Conservation (phyloP, 2,113 vertebrate genomes). For the Urocynchramus pylzowi region DNA sequence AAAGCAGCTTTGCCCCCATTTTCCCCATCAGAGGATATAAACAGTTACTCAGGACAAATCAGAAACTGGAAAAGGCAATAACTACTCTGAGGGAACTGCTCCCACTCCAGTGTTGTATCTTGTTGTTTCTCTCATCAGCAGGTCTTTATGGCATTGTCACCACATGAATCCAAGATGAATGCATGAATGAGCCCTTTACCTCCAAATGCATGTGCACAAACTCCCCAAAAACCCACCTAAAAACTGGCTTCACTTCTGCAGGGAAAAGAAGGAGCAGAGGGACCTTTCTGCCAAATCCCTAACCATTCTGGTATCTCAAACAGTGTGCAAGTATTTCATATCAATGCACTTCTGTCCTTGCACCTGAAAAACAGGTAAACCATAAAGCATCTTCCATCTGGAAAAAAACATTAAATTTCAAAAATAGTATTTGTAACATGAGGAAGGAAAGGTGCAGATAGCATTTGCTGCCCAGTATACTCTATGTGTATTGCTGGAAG, state of each 20-base stretch:
- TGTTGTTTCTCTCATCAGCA: background rate
- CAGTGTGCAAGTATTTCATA: background rate
- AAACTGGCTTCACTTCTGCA: background rate
- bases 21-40: background rate
- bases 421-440: background rate
- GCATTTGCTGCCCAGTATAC: background rate
- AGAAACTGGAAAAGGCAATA: background rate
- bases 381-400: background rate
- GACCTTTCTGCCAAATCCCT: background rate
- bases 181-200: background rate
- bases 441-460: background rate
- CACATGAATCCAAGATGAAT: background rate
- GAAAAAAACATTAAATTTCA: background rate
- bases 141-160: background rate
- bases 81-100: background rate
- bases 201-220: background rate
- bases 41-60: background rate
- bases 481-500: background rate
- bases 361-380: background rate
- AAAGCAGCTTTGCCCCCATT: background rate
- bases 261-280: background rate
- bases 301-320: background rate
- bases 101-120: background rate
- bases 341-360: background rate
- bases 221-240: accelerated